Evolutionary conservation across 2,797 vertebrate genomes (phyloP), one percentile per base, ranked within the genome.

Genomic region (Poecilia gillii): DNA sequence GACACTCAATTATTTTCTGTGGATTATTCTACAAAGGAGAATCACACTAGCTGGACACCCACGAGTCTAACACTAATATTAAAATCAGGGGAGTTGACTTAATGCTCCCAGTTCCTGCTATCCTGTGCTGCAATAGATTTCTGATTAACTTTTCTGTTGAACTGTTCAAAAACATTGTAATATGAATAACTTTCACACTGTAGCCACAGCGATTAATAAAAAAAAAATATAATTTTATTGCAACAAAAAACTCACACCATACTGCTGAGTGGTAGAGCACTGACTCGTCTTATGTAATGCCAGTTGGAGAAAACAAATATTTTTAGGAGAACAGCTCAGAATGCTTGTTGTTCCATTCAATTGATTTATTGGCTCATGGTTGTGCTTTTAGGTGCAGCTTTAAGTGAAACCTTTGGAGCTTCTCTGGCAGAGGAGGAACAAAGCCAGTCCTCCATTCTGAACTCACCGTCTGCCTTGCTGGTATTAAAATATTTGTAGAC

Each of bases 321-420:
- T 68, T 68, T 68, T 41, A 39, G 36, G 64, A 64, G 36, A 33
- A 39, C 64, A 23, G 36, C 64, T 68, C 20, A 68, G 64, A 41
- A 41, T 39, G 64, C 36, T 36, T 68, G 20, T 20, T 68, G 33
- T 68, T 41, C 64, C 41, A 25, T 36, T 68, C 36, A 25, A 41
- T 68, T 41, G 64, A 68, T 68, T 68, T 68, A 68, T 68, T 68
- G 64, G 64, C 64, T 36, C 59, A 41, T 41, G 64, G 64, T 68
- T 68, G 33, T 23, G 64, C 36, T 68, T 68, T 39, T 39, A 9
- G 18, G 18, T 68, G 18, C 64, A 68, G 33, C 9, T 68, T 41
- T 39, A 68, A 68, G 36, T 39, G 64, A 68, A 39, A 36, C 18
- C 16, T 20, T 20, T 68, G 64, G 18, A 41, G 64, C 64, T 68